phyloP scores from a whole-genome alignment of 1,140 invertebrate species.

The Venturia canescens region DNA sequence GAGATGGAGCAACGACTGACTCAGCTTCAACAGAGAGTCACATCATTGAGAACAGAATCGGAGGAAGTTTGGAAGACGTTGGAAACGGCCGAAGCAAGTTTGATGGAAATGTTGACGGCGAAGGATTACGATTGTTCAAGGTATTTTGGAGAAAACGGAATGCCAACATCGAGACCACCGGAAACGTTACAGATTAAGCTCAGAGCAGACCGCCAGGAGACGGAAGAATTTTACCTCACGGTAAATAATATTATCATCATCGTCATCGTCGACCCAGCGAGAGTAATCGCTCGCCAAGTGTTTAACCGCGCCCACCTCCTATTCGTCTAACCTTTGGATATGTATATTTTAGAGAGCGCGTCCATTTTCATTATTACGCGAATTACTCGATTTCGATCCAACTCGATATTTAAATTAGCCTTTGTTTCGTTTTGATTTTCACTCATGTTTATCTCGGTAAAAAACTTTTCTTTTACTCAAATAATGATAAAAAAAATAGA shows the following conservation, averaged over 20 bases:
- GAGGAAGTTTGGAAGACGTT: constrained; percentile 98
- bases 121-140: constrained; percentile 88
- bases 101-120: constrained; percentile 89
- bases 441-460: too few species aligned
- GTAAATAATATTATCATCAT: constrained; percentile 59
- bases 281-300: constrained; percentile 54
- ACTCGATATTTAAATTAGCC: too few species aligned
- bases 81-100: constrained; percentile 93
- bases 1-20: constrained; percentile 90
- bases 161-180: constrained; percentile 80
- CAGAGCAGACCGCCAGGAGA: constrained; percentile 88
- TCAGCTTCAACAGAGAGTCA: constrained; percentile 89
- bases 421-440: too few species aligned
- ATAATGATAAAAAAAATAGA: too few species aligned
- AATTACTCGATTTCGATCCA: too few species aligned
- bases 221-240: constrained; percentile 91
- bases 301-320: too few species aligned
- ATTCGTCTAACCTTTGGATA: too few species aligned
- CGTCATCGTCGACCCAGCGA: too few species aligned
- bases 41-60: constrained; percentile 89
- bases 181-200: constrained; percentile 84
- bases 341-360: too few species aligned
- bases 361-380: too few species aligned
- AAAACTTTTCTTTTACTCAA: too few species aligned
- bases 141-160: constrained; percentile 82